phyloP scores from a whole-genome alignment of 2,888 invertebrate species.

The Lymantria dispar region DNA sequence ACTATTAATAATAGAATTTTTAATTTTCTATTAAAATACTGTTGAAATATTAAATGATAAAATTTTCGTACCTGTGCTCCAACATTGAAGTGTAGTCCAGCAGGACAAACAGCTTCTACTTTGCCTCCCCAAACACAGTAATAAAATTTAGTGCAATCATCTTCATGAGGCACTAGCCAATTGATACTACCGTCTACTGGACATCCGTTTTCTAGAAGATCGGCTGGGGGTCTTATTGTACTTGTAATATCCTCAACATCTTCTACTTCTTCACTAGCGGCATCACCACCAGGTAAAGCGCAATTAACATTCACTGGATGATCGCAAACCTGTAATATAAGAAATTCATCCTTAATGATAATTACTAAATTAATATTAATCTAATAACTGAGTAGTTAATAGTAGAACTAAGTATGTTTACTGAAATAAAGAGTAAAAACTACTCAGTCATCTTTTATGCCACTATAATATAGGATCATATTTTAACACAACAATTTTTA shows the following conservation, averaged over 20 bases:
- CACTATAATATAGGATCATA: no score
- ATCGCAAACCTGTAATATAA: conserved; percentile 26
- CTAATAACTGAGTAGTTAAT: no score
- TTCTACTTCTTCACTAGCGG: background rate
- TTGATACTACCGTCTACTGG: conserved; percentile 46
- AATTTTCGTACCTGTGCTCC: conserved; percentile 8
- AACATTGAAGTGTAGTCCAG: conserved; percentile 34
- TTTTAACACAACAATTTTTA: no score
- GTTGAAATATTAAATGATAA: no score
- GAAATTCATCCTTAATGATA: background rate
- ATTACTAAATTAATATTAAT: background rate
- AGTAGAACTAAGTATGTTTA: no score
- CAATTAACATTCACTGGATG: conserved; percentile 31
- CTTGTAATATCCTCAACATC: background rate
- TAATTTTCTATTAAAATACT: no score
- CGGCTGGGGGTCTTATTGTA: background rate
- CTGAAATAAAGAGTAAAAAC: no score
- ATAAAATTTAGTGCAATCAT: conserved; percentile 64
- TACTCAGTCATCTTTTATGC: no score
- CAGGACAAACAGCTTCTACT: conserved; percentile 18
- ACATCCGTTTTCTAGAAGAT: background rate
- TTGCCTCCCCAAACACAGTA: conserved; percentile 43
- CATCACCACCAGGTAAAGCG: background rate
- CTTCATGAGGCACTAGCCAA: conserved; percentile 55
- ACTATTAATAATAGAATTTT: no score